These are phyloP conservation scores for Urophycis tenuis DNA, from an alignment of 2,797 vertebrate genomes.

Conservation along the genomic window DNA sequence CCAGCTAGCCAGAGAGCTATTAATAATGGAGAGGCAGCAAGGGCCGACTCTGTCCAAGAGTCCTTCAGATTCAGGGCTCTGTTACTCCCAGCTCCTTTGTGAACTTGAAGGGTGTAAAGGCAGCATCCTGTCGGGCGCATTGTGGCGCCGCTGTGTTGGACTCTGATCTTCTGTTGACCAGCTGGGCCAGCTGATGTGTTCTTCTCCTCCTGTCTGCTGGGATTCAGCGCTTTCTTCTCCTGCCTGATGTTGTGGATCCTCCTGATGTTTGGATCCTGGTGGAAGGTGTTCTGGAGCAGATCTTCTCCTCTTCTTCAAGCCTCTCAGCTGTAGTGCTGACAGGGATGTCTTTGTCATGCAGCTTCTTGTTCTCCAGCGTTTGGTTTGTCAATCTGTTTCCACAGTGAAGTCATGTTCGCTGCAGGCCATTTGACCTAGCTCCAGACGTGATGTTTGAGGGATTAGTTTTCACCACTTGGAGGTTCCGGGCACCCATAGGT, in stretches of 20 bases:
- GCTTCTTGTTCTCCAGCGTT: conserved; percentile 23
- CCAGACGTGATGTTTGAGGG: conserved; percentile 7
- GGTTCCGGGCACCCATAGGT: not conserved
- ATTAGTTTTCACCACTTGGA: too few relatives aligned
- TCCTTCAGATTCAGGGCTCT: too few relatives aligned
- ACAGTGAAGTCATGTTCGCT: conserved; percentile 9
- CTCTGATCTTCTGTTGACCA: too few relatives aligned
- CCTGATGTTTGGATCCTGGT: not conserved
- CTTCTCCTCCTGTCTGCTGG: not conserved
- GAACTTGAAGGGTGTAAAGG: too few relatives aligned
- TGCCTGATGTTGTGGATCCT: not conserved
- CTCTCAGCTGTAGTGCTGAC: conserved; percentile 14
- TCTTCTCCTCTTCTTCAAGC: conserved; percentile 17
- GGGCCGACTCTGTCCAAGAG: too few relatives aligned
- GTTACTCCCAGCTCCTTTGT: too few relatives aligned
- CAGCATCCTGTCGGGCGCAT: too few relatives aligned
- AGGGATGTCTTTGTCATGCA: conserved; percentile 8
- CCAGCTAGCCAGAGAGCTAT: too few relatives aligned
- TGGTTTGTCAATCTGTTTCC: conserved; percentile 25
- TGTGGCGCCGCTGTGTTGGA: too few relatives aligned
- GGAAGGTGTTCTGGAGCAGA: not conserved
- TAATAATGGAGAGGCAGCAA: too few relatives aligned
- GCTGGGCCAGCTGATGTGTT: too few relatives aligned
- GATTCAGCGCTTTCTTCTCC: not conserved
- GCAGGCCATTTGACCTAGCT: conserved; percentile 16